phyloP scores from a whole-genome alignment of 2,797 vertebrate genomes.

The Sardinella longiceps region DNA sequence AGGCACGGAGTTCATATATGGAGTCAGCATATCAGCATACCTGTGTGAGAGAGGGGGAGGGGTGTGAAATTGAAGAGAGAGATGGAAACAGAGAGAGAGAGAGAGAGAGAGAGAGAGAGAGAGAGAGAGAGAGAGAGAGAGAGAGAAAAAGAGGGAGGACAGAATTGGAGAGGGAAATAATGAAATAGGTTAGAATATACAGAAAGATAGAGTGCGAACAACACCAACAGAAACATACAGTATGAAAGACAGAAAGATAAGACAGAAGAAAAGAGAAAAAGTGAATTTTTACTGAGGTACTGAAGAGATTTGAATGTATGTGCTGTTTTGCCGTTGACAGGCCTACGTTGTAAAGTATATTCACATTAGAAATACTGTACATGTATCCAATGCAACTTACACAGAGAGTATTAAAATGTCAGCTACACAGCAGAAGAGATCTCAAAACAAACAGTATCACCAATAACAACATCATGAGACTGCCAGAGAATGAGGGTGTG shows the following conservation, averaged over 20 bases:
- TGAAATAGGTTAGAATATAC: neutral
- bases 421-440: too few species aligned
- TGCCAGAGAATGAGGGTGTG: too few species aligned
- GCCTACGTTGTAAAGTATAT: neutral
- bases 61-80: too few species aligned
- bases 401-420: too few species aligned
- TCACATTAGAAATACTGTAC: too few species aligned
- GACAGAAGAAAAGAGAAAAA: neutral
- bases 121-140: neutral
- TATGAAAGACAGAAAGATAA: neutral
- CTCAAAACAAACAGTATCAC: too few species aligned
- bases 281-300: neutral
- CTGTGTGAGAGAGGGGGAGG: conserved; percentile 60
- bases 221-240: neutral
- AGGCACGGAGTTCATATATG: conserved; percentile 90
- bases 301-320: neutral
- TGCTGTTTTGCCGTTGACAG: neutral
- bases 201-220: neutral
- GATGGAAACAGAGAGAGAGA: neutral
- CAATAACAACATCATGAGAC: too few species aligned
- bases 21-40: conserved; percentile 86
- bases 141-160: neutral
- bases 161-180: neutral
- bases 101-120: neutral
- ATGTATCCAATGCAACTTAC: too few species aligned